Conservation (phyloP, 2,888 invertebrate species). For the Eupithecia vulgata region DNA sequence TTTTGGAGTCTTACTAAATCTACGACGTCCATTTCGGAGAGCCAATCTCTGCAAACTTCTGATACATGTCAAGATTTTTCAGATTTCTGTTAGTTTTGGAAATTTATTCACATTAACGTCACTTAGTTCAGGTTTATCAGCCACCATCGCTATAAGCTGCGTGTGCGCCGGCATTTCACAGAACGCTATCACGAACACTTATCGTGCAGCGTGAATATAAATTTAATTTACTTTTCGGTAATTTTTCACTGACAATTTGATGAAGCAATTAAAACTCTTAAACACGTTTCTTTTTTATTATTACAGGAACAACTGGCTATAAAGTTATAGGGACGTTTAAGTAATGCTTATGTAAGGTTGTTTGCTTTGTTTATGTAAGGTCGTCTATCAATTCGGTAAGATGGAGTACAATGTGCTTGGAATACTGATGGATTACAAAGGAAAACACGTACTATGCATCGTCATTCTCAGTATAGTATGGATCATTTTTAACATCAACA, state of each 20-base stretch:
- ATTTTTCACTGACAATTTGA: slow-evolving; percentile 47
- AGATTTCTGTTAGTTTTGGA: neutral
- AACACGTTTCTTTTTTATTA: slow-evolving; percentile 35
- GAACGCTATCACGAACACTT: slow-evolving; percentile 41
- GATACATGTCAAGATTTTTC: neutral
- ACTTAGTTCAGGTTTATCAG: slow-evolving; percentile 28
- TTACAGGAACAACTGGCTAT: slow-evolving; percentile 30
- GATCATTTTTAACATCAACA: neutral
- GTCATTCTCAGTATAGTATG: neutral
- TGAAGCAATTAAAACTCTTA: slow-evolving; percentile 49
- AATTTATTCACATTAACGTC: slow-evolving; percentile 8
- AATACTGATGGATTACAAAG: slow-evolving; percentile 9
- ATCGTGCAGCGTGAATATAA: slow-evolving; percentile 38
- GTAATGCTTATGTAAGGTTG: slow-evolving; percentile 23
- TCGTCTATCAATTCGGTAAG: slow-evolving; percentile 8
- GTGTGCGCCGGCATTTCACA: slow-evolving; percentile 39
- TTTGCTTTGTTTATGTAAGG: slow-evolving; percentile 15
- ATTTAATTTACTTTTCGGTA: slow-evolving; percentile 38
- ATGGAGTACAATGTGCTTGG: neutral
- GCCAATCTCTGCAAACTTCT: neutral
- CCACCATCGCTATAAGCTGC: slow-evolving; percentile 15
- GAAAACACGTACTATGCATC: neutral
- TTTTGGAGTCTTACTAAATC: neutral
- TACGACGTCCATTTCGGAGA: neutral
- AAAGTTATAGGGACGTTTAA: slow-evolving; percentile 27